Conservation (phyloP, 92 coral and sea anemone genomes). For the Epizoanthus illoricatus region DNA sequence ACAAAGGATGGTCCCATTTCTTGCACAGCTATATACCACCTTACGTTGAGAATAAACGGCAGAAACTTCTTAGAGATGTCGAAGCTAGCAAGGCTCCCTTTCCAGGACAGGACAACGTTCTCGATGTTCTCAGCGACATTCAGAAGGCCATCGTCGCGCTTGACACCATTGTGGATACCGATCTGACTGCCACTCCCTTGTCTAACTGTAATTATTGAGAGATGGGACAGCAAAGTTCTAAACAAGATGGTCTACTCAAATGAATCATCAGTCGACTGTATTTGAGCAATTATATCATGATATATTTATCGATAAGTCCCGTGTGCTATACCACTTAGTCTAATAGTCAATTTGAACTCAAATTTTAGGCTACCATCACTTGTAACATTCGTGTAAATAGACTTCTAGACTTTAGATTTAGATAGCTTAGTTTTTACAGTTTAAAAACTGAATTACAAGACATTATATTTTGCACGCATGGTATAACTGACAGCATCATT, state of each 20-base stretch:
- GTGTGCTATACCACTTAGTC: too few relatives aligned
- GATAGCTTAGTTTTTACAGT: too few relatives aligned
- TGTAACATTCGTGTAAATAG: too few relatives aligned
- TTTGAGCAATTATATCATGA: too few relatives aligned
- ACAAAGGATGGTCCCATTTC: conserved; percentile 35
- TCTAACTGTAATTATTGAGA: conserved; percentile 27
- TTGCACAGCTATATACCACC: not conserved
- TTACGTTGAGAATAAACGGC: conserved; percentile 1
- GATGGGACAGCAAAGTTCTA: not conserved
- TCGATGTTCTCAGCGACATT: not conserved
- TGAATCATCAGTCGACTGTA: too few relatives aligned
- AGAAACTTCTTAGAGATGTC: not conserved
- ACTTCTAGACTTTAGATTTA: too few relatives aligned
- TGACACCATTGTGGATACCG: conserved; percentile 21
- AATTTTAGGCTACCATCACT: too few relatives aligned
- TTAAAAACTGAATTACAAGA: too few relatives aligned
- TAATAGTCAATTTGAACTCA: too few relatives aligned
- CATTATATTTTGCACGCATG: too few relatives aligned
- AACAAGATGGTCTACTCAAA: not conserved
- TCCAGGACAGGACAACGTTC: conserved; percentile 11
- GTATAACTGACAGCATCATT: too few relatives aligned
- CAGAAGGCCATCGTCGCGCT: conserved; percentile 12
- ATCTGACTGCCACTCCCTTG: conserved; percentile 30
- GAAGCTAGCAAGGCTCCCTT: conserved; percentile 2
- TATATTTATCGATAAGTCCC: too few relatives aligned